Percentiles rank a stretch among this genome's conserved stretches.
phyloP scores from a whole-genome alignment of 2,888 invertebrate species.

The Chloroclysta siterata region DNA sequence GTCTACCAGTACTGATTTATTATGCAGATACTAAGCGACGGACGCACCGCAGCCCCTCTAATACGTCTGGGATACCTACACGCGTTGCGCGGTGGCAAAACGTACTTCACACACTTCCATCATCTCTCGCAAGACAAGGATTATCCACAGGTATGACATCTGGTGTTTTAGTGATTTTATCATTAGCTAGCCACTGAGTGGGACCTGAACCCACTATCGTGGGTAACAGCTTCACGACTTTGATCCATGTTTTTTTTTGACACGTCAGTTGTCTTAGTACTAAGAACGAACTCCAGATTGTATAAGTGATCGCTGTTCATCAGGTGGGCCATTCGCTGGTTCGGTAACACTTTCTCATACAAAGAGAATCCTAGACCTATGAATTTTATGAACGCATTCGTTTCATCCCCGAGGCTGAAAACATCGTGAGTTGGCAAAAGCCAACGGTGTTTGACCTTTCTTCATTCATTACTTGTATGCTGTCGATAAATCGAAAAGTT shows the following conservation, averaged over 20 bases:
- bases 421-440: constrained; percentile 9
- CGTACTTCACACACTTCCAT: constrained; percentile 95
- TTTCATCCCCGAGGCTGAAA: constrained; percentile 1
- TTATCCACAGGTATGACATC: constrained; percentile 87
- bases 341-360: too few species aligned
- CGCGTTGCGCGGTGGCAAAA: constrained; percentile 90
- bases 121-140: constrained; percentile 93
- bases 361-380: neutral
- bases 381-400: constrained; percentile 7
- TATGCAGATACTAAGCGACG: constrained; percentile 92
- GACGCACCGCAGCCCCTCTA: constrained; percentile 94
- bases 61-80: constrained; percentile 92
- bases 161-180: too few species aligned
- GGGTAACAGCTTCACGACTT: too few species aligned
- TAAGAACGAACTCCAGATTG: too few species aligned
- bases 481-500: constrained; percentile 7
- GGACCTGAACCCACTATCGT: too few species aligned
- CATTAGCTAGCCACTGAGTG: too few species aligned
- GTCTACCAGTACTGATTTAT: neutral
- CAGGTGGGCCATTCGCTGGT: too few species aligned
- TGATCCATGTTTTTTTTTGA: too few species aligned
- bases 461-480: neutral
- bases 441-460: constrained; percentile 1
- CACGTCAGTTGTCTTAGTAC: too few species aligned
- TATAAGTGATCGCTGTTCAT: too few species aligned